A percentile compares a stretch with the other conserved stretches of the same genome.
phyloP scores from a whole-genome alignment of 2,888 invertebrate genomes.

The Caenorhabditis macrosperma region DNA sequence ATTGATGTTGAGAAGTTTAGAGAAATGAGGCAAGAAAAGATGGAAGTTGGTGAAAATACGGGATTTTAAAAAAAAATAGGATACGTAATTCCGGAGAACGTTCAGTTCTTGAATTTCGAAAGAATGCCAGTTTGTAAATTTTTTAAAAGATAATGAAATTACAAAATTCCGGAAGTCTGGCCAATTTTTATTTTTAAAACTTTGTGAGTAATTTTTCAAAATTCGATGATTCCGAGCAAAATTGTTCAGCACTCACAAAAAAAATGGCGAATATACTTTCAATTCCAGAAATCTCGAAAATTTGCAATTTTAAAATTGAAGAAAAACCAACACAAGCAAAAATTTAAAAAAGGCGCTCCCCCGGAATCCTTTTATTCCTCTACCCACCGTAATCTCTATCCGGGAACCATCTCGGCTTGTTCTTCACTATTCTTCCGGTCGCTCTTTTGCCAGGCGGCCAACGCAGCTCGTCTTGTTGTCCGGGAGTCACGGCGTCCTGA shows the following conservation, averaged over 20 bases:
- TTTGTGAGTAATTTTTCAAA: neutral
- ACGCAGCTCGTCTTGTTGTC: conserved; percentile 5
- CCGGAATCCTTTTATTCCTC: too few relatives aligned
- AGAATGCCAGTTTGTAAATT: too few relatives aligned
- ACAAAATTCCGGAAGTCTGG: too few relatives aligned
- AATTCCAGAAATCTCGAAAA: too few relatives aligned
- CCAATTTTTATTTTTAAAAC: neutral
- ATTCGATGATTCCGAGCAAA: too few relatives aligned
- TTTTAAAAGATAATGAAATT: too few relatives aligned
- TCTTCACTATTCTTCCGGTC: conserved; percentile 66
- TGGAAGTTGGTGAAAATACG: neutral
- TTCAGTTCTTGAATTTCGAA: neutral
- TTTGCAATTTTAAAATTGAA: too few relatives aligned
- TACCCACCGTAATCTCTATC: conserved; percentile 49
- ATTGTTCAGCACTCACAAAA: too few relatives aligned
- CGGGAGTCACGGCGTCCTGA: conserved; percentile 11
- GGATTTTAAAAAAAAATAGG: too few relatives aligned
- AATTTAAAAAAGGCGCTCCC: too few relatives aligned
- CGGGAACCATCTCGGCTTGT: conserved; percentile 67
- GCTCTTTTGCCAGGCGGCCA: conserved; percentile 29
- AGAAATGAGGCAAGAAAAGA: neutral
- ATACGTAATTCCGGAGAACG: neutral
- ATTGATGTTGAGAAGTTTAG: neutral
- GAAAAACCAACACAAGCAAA: too few relatives aligned
- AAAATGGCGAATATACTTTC: too few relatives aligned